Conservation (phyloP, 2,113 vertebrate species). For the Hepsetus odoe region DNA sequence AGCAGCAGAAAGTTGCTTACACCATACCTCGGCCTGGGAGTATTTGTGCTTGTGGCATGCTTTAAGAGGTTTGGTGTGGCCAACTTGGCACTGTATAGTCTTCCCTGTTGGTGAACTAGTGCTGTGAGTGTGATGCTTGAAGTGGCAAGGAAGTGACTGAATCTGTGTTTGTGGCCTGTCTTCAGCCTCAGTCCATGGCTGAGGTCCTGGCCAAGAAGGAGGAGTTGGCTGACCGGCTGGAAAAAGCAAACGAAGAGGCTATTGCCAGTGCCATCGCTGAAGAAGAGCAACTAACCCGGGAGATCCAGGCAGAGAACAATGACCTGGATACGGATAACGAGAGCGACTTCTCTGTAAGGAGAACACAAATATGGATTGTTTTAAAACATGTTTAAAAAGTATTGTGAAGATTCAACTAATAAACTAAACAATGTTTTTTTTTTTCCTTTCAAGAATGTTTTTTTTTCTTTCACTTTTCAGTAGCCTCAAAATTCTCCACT, state of each 20-base stretch:
- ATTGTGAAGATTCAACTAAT: too few species aligned
- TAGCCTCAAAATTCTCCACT: neutral
- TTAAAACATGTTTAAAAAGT: too few species aligned
- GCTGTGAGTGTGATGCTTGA: neutral
- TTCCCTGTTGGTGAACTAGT: neutral
- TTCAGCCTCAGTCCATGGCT: slow-evolving; percentile 90
- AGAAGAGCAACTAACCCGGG: slow-evolving; percentile 94
- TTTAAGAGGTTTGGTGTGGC: slow-evolving; percentile 10
- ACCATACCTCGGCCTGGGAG: neutral
- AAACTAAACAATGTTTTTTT: too few species aligned
- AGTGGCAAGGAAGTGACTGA: slow-evolving; percentile 42
- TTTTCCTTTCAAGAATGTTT: too few species aligned
- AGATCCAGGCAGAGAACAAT: slow-evolving; percentile 95
- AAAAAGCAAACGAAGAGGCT: slow-evolving; percentile 97
- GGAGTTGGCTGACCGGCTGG: slow-evolving; percentile 93
- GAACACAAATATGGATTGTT: neutral
- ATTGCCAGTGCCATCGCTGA: slow-evolving; percentile 98
- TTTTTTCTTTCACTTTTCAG: neutral
- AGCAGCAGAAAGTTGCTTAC: slow-evolving; percentile 9
- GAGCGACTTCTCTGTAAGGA: slow-evolving; percentile 90
- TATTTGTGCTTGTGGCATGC: slow-evolving; percentile 38
- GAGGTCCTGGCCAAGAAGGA: slow-evolving; percentile 98
- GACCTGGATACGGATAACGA: slow-evolving; percentile 94
- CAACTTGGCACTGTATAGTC: neutral
- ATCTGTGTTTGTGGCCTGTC: slow-evolving; percentile 50